Conservation (phyloP, 2,888 invertebrate genomes). For the Cheilosia variabilis region DNA sequence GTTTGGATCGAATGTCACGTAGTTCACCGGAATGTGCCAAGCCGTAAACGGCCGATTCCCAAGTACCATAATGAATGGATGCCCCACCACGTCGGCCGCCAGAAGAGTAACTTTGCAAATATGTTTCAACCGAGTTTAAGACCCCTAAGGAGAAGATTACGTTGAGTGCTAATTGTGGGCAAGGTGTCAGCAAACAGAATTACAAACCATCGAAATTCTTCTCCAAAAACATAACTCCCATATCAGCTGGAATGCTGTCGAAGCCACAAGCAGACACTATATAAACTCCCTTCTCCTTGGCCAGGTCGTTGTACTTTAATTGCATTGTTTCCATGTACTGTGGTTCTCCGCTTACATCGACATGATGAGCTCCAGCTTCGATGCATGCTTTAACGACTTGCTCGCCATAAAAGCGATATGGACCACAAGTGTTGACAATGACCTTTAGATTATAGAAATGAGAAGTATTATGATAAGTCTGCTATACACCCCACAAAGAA, state of each 20-base stretch:
- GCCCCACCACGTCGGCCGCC: conserved; percentile 83
- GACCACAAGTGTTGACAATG: conserved; percentile 96
- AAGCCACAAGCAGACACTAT: conserved; percentile 96
- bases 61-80: conserved; percentile 92
- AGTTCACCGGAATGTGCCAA: conserved; percentile 88
- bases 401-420: conserved; percentile 94
- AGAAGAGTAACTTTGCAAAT: conserved; percentile 84
- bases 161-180: conserved; percentile 28
- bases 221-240: conserved; percentile 92
- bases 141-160: conserved; percentile 84
- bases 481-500: neutral
- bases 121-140: conserved; percentile 91
- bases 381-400: conserved; percentile 95
- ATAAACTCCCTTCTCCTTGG: conserved; percentile 92
- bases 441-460: conserved; percentile 58
- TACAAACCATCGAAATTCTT: conserved; percentile 89
- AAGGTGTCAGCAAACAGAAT: conserved; percentile 48
- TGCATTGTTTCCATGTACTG: conserved; percentile 94
- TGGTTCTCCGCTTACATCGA: conserved; percentile 97
- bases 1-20: conserved; percentile 86
- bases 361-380: conserved; percentile 91
- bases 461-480: too few species aligned
- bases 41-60: conserved; percentile 93
- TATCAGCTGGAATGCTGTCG: conserved; percentile 95
- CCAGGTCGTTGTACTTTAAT: conserved; percentile 89